These are phyloP conservation scores for Nasonovia ribisnigri DNA, from an alignment of 2,888 invertebrate species.

Conservation along the genomic window DNA sequence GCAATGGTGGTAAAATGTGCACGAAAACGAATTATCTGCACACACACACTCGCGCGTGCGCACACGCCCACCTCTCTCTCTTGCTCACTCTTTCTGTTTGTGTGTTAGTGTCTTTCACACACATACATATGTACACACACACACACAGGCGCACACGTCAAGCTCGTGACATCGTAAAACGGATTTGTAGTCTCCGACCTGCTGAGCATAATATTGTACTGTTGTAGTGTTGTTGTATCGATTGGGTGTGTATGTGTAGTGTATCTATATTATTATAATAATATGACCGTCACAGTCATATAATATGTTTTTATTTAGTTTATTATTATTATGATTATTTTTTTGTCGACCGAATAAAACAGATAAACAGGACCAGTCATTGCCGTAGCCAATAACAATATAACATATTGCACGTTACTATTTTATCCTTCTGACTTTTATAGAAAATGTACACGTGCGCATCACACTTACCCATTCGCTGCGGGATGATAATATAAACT, in stretches of 20 bases:
- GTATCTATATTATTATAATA: neutral
- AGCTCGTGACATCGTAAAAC: conserved; percentile 58
- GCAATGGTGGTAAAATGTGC: neutral
- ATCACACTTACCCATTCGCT: neutral
- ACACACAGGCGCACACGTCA: neutral
- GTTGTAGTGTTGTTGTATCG: neutral
- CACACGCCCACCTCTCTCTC: neutral
- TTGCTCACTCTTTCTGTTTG: neutral
- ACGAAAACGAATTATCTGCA: conserved; percentile 30
- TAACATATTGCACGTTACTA: neutral
- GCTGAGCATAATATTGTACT: neutral
- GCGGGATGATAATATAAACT: neutral
- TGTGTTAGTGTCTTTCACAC: neutral
- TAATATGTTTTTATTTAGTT: neutral
- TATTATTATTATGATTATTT: neutral
- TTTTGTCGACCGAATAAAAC: conserved; percentile 13
- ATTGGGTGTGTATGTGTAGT: neutral
- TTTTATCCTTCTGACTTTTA: neutral
- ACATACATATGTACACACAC: neutral
- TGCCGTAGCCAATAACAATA: neutral
- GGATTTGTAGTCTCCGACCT: conserved; percentile 48
- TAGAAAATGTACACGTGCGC: neutral
- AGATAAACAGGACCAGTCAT: neutral
- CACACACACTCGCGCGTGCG: neutral
- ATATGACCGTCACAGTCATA: conserved; percentile 17